Percentiles rank a stretch among this genome's conserved stretches.
phyloP scores from a whole-genome alignment of 2,797 vertebrate genomes.

The Peromyscus nudipes region DNA sequence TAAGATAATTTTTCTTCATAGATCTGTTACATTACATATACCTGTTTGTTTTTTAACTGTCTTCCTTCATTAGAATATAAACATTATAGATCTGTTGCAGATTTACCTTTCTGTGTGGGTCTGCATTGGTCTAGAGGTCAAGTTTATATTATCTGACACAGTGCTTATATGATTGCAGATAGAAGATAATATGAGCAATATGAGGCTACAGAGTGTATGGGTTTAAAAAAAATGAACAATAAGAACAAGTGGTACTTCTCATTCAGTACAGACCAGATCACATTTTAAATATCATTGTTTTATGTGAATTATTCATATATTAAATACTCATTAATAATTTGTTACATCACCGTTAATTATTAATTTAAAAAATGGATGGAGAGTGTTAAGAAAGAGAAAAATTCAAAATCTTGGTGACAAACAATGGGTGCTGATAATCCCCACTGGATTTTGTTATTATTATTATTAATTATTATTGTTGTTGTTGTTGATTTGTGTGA shows the following conservation, averaged over 20 bases:
- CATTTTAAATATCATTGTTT: background rate
- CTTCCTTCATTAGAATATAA: background rate
- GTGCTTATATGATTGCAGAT: background rate
- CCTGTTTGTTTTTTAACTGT: background rate
- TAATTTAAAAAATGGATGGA: background rate
- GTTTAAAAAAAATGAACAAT: slow-evolving; percentile 5
- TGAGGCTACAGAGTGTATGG: background rate
- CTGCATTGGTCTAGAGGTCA: background rate
- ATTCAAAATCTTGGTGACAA: background rate
- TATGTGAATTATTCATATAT: background rate
- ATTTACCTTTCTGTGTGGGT: background rate
- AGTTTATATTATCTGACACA: background rate
- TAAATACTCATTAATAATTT: background rate
- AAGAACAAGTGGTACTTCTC: background rate
- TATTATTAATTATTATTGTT: background rate
- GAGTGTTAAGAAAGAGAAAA: background rate
- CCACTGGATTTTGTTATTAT: background rate
- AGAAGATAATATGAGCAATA: background rate
- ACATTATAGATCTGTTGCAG: background rate
- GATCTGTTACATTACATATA: background rate
- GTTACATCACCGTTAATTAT: background rate
- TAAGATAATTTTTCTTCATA: slow-evolving; percentile 12
- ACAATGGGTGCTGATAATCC: background rate
- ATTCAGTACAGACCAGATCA: accelerated
- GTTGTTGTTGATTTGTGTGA: background rate